Evolutionary conservation across 2,888 invertebrate species (phyloP).

Genomic region (Nineta flava): DNA sequence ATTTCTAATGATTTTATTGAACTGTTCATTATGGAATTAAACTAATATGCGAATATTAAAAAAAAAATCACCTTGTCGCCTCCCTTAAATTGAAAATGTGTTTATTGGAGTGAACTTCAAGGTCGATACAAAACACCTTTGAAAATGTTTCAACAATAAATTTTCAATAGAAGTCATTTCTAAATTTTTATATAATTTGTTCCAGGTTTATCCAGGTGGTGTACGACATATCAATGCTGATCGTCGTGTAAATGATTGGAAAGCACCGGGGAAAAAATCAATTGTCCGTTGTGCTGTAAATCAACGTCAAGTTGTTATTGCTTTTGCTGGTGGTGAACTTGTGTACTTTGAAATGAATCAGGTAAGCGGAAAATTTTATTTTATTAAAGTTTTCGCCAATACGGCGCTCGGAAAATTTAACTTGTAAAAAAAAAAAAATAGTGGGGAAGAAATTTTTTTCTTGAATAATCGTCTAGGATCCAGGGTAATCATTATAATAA

Average conservation of each 20-base stretch:
- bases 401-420: no score
- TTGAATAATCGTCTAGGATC: no score
- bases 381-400: conserved; percentile 2
- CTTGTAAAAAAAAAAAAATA: no score
- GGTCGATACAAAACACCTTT: background rate
- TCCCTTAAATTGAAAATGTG: background rate
- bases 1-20: background rate
- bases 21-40: background rate
- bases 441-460: no score
- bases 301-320: conserved; percentile 95
- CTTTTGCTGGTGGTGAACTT: conserved; percentile 90
- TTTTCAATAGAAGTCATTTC: background rate
- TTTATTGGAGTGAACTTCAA: background rate
- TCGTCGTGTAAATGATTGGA: conserved; percentile 98
- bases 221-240: conserved; percentile 97
- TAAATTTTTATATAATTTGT: no score
- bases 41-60: background rate
- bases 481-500: no score
- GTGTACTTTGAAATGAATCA: conserved; percentile 99
- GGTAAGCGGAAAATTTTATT: conserved; percentile 40
- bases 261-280: conserved; percentile 91
- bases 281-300: conserved; percentile 98
- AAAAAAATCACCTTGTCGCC: background rate
- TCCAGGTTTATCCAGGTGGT: conserved; percentile 87
- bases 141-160: no score